Evolutionary conservation across 2,888 invertebrate genomes (phyloP).

Genomic region (Gymnoscelis rufifasciata): DNA sequence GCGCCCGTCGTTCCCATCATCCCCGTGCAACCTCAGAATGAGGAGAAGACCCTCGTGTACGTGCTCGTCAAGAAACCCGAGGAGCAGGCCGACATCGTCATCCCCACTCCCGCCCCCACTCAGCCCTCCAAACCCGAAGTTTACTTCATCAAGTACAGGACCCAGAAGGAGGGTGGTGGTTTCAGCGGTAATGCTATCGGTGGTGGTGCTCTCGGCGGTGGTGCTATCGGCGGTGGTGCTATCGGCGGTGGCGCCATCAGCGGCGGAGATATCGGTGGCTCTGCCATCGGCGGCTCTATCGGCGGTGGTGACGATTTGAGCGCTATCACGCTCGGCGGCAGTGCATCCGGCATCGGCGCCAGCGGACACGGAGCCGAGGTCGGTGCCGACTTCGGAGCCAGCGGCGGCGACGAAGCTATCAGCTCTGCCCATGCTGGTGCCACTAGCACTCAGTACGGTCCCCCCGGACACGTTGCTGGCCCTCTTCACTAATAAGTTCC

Average conservation of each 20-base stretch:
- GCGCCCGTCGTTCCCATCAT: slow-evolving; percentile 90
- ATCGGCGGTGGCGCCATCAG: slow-evolving; percentile 53
- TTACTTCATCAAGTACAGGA: slow-evolving; percentile 92
- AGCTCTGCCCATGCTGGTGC: slow-evolving; percentile 56
- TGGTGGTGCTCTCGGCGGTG: slow-evolving; percentile 40
- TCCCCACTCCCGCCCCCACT: slow-evolving; percentile 88
- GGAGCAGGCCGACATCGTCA: slow-evolving; percentile 87
- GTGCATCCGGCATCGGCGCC: slow-evolving; percentile 41
- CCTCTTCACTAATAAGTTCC: slow-evolving; percentile 61
- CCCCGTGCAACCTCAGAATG: slow-evolving; percentile 88
- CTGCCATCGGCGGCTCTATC: slow-evolving; percentile 24
- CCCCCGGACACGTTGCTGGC: slow-evolving; percentile 72
- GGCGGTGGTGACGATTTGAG: slow-evolving; percentile 50
- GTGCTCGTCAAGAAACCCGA: slow-evolving; percentile 93
- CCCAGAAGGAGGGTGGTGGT: slow-evolving; percentile 78
- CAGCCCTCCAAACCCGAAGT: slow-evolving; percentile 94
- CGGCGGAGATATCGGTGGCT: slow-evolving; percentile 23
- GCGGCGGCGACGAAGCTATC: slow-evolving; percentile 47
- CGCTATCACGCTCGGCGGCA: slow-evolving; percentile 46
- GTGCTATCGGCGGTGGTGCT: slow-evolving; percentile 40
- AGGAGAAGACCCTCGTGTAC: slow-evolving; percentile 93
- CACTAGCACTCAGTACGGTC: slow-evolving; percentile 73
- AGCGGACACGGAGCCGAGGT: slow-evolving; percentile 53
- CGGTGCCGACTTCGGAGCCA: slow-evolving; percentile 54
- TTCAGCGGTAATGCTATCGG: slow-evolving; percentile 54